Evolutionary conservation across 2,797 vertebrate genomes (phyloP).

Genomic region (Neosalanx taihuensis): DNA sequence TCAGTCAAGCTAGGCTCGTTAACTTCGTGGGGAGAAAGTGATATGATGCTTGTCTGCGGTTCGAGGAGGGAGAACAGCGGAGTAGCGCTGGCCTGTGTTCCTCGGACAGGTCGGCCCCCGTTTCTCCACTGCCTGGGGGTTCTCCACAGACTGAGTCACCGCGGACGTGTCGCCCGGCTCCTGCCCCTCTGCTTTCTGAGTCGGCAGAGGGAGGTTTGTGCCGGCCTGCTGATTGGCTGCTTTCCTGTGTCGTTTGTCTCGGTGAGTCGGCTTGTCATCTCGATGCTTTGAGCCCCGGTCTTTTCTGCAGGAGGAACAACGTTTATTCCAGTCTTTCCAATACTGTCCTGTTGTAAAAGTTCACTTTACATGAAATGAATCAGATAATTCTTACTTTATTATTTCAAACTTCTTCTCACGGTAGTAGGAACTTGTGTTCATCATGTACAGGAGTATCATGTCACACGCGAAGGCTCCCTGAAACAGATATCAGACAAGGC

Average conservation of each 20-base stretch:
- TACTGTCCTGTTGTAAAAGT: background rate
- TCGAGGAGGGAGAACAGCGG: slow-evolving; percentile 36
- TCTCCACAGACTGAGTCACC: slow-evolving; percentile 22
- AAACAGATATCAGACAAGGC: slow-evolving; percentile 30
- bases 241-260: slow-evolving; percentile 56
- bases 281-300: slow-evolving; percentile 49
- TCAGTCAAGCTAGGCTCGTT: slow-evolving; percentile 20
- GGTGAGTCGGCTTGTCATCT: slow-evolving; percentile 43
- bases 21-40: slow-evolving; percentile 54
- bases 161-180: slow-evolving; percentile 3
- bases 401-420: slow-evolving; percentile 92
- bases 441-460: slow-evolving; percentile 90
- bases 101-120: slow-evolving; percentile 65
- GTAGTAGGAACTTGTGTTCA: slow-evolving; percentile 91
- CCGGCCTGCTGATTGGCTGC: slow-evolving; percentile 37
- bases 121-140: slow-evolving; percentile 27
- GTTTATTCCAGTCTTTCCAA: slow-evolving; percentile 2
- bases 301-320: slow-evolving; percentile 46
- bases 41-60: slow-evolving; percentile 54
- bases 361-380: background rate
- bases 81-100: slow-evolving; percentile 70
- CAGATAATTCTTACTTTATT: slow-evolving; percentile 77
- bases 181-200: slow-evolving; percentile 30
- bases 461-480: slow-evolving; percentile 93
- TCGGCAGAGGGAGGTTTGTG: slow-evolving; percentile 38